These are phyloP conservation scores for Stegophylla sp. DNA, from an alignment of 2,888 invertebrate species.

Conservation along the genomic window DNA sequence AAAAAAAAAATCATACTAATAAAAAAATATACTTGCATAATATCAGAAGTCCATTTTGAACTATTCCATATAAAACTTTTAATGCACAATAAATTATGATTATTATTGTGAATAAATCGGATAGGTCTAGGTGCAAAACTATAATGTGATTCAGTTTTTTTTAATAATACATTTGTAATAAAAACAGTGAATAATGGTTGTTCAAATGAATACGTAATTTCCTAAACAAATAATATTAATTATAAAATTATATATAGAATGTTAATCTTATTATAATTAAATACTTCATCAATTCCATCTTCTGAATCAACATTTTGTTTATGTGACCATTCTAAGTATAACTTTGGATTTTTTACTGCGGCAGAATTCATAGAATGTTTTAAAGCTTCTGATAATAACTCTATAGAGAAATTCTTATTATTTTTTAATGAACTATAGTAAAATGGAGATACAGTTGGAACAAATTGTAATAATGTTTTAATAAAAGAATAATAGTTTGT, in stretches of 20 bases:
- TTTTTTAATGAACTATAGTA: conserved; percentile 30
- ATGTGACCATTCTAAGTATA: conserved; percentile 33
- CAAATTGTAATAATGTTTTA: conserved; percentile 16
- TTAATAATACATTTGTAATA: conserved; percentile 42
- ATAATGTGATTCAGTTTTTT: conserved; percentile 33
- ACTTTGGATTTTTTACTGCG: conserved; percentile 32
- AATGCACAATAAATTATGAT: conserved; percentile 35
- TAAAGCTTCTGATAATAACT: conserved; percentile 32
- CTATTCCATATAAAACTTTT: conserved; percentile 40
- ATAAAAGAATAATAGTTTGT: conserved; percentile 5
- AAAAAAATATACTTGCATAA: conserved; percentile 17
- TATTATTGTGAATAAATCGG: conserved; percentile 17
- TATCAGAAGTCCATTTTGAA: conserved; percentile 12
- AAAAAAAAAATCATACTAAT: too few species aligned
- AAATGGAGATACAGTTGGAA: conserved; percentile 46
- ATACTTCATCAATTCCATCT: conserved; percentile 24
- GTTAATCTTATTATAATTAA: not conserved
- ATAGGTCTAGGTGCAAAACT: conserved; percentile 43
- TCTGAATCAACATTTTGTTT: not conserved
- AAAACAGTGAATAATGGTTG: conserved; percentile 47
- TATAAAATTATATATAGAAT: not conserved
- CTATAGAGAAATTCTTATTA: not conserved
- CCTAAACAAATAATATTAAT: conserved; percentile 23
- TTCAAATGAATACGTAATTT: conserved; percentile 48
- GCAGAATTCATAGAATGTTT: conserved; percentile 44